phyloP scores from a whole-genome alignment of 1,140 invertebrate genomes.

The Meteorus sp. region DNA sequence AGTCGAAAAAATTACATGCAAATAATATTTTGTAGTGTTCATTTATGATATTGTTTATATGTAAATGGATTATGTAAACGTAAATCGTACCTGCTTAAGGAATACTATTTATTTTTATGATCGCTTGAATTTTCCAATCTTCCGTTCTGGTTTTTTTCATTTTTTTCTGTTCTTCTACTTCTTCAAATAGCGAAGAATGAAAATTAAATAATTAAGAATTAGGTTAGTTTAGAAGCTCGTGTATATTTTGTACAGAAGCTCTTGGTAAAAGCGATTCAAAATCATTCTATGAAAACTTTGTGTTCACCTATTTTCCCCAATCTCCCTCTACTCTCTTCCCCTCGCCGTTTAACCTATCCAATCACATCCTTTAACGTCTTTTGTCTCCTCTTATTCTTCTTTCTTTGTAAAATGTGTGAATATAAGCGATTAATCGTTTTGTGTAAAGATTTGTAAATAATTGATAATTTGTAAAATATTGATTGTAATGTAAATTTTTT shows the following conservation, averaged over 20 bases:
- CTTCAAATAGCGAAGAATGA: neutral
- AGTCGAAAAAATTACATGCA: neutral
- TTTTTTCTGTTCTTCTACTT: constrained; percentile 34
- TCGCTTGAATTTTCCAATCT: constrained; percentile 23
- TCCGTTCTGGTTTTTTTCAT: too few species aligned
- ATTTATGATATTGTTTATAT: neutral
- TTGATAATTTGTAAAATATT: constrained; percentile 24
- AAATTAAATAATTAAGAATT: constrained; percentile 8
- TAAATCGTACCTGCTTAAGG: constrained; percentile 55
- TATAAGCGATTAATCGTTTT: constrained; percentile 13
- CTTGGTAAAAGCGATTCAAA: neutral
- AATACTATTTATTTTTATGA: constrained; percentile 53
- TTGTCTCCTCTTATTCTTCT: neutral
- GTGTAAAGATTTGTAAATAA: constrained; percentile 26
- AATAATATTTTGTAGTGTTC: neutral
- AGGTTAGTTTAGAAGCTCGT: neutral
- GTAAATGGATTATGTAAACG: constrained; percentile 23
- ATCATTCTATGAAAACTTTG: neutral
- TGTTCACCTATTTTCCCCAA: neutral
- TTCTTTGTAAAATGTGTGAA: constrained; percentile 26
- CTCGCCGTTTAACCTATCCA: neutral
- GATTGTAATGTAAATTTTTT: constrained; percentile 27
- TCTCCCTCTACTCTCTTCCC: neutral
- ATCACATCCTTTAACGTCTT: too few species aligned
- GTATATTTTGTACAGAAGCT: constrained; percentile 5